Evolutionary conservation across 2,797 vertebrate species (phyloP), one percentile per base, ranked within the genome.

Genomic region (Nyctalus aviator): DNA sequence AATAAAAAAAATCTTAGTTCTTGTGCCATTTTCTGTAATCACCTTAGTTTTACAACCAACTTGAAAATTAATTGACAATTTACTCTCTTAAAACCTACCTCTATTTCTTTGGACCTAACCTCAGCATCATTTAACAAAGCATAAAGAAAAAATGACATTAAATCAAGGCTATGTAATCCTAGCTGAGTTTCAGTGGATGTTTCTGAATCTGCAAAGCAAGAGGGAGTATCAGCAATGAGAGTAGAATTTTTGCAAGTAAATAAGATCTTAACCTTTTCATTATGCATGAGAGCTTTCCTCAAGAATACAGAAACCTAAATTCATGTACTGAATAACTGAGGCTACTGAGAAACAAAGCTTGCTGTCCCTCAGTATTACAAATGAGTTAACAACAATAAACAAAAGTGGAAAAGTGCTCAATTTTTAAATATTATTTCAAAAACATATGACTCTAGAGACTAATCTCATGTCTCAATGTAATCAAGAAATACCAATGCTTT

Each of bases 251-350:
- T 82, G 77, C 91, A 96, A 95, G 55, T 85, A 95, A 89, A 88
- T 94, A 91, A 91, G 44, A 76, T 93, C 68, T 92, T 64, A 11
- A 73, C 9, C 57, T 94, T 95, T 95, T 96, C 27, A 84, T 90
- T 84, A 94, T 92, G 79, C 66, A 87, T 94, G 72, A 94, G 41
- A 84, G 25, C 23, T 92, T 93, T 94, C 75, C 82, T 90, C 77
- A 64, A 88, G 64, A 93, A 92, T 81, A 87, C 21, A 95, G 77
- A 87, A 84, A 79, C 5, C 37, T 76, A 87, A 95, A 78, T 83
- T n/a, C 44, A 78, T 32, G 30, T 73, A 53, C 48, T 94, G 71
- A 94, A 92, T 77, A 91, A 96, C 89, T 75, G 66, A 96, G 57
- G 9, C 9, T 71, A 5, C 30, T 41, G 27, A 85, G 23, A 91